phyloP scores from a whole-genome alignment of 2,888 invertebrate species.

The Seira sanloemensis region DNA sequence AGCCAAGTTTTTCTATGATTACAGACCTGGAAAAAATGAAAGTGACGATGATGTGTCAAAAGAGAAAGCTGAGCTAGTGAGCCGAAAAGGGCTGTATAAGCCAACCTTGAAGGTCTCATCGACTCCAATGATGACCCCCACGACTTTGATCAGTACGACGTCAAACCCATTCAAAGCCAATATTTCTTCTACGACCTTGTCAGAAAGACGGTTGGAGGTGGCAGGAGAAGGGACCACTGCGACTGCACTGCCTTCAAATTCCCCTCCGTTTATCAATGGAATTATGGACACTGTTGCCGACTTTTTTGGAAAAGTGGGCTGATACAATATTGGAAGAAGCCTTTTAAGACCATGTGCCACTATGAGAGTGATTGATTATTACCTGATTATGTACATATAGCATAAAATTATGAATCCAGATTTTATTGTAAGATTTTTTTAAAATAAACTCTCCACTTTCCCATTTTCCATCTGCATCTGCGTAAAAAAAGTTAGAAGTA shows the following conservation, averaged over 20 bases:
- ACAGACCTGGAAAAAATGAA: neutral
- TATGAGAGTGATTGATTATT: too few species aligned
- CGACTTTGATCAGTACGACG: neutral
- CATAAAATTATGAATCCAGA: too few species aligned
- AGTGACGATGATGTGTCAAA: neutral
- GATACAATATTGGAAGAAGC: neutral
- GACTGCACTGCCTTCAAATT: too few species aligned
- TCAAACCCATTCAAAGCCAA: too few species aligned
- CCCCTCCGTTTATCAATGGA: constrained; percentile 70
- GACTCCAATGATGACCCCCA: neutral
- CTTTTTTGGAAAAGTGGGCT: constrained; percentile 68
- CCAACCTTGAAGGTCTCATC: constrained; percentile 1
- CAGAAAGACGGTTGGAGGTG: too few species aligned
- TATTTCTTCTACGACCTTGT: too few species aligned
- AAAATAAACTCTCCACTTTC: too few species aligned
- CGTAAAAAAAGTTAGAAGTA: too few species aligned
- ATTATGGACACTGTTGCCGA: constrained; percentile 72
- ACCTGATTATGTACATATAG: too few species aligned
- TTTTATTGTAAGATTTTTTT: too few species aligned
- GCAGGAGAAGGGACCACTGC: too few species aligned
- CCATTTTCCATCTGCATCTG: too few species aligned
- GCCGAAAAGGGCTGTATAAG: constrained; percentile 12
- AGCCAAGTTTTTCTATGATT: constrained; percentile 35
- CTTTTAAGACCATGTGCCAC: neutral
- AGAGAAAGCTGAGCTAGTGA: neutral